A percentile compares a stretch with the other conserved stretches of the same genome.
These are phyloP conservation scores for Bibio marci DNA, from an alignment of 2,888 invertebrate genomes.

Conservation along the genomic window DNA sequence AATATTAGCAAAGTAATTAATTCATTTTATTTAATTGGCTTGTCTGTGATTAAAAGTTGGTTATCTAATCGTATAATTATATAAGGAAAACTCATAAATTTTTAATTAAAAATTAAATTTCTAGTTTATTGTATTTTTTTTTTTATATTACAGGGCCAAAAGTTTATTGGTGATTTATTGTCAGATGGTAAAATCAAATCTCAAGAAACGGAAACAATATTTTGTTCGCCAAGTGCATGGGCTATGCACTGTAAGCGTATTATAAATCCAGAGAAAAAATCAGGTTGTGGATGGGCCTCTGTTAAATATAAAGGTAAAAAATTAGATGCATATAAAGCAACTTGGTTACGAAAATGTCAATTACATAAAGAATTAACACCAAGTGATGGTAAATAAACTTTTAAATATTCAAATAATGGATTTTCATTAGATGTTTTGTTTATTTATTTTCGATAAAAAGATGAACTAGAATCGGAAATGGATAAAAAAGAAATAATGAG, in stretches of 20 bases:
- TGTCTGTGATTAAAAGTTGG: too few relatives aligned
- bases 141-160: slow-evolving; percentile 49
- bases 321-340: slow-evolving; percentile 73
- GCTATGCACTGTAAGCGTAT: slow-evolving; percentile 82
- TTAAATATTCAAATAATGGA: not conserved
- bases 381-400: slow-evolving; percentile 15
- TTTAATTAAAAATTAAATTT: too few relatives aligned
- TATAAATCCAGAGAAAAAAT: slow-evolving; percentile 80
- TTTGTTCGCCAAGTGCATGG: slow-evolving; percentile 84
- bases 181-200: slow-evolving; percentile 77
- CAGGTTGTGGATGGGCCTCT: slow-evolving; percentile 87
- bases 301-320: slow-evolving; percentile 78
- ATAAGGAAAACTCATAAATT: too few relatives aligned
- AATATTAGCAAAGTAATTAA: too few relatives aligned
- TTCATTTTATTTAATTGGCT: too few relatives aligned
- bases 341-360: slow-evolving; percentile 58
- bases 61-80: too few relatives aligned
- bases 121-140: too few relatives aligned
- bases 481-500: slow-evolving; percentile 42
- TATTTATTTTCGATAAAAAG: slow-evolving; percentile 24
- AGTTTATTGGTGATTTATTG: slow-evolving; percentile 72
- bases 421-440: not conserved
- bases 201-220: slow-evolving; percentile 73
- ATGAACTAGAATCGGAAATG: slow-evolving; percentile 40
- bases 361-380: slow-evolving; percentile 34